phyloP scores from a whole-genome alignment of 2,113 vertebrate genomes.

The Rhagologus leucostigma region DNA sequence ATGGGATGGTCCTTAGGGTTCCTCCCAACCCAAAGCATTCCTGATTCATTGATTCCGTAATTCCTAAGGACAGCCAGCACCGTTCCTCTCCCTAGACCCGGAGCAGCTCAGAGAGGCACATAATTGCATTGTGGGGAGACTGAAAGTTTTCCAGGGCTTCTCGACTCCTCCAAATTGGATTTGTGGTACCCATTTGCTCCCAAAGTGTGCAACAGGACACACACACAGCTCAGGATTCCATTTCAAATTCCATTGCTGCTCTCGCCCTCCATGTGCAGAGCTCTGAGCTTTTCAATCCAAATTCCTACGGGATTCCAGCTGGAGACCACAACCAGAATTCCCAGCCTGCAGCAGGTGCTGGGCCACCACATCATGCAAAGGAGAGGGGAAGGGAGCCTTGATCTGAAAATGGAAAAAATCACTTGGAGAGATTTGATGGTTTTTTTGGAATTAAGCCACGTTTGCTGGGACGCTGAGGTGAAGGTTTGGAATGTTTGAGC shows the following conservation, averaged over 20 bases:
- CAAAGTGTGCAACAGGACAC: not conserved
- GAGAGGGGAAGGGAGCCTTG: not conserved
- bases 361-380: not conserved
- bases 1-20: too few relatives aligned
- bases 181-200: not conserved
- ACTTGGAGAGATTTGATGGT: not conserved
- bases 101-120: not conserved
- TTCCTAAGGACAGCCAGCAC: not conserved
- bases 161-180: not conserved
- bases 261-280: not conserved
- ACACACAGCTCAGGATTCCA: not conserved
- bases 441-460: not conserved
- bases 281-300: not conserved
- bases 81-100: rapidly evolving
- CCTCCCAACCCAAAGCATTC: not conserved
- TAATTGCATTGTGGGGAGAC: not conserved
- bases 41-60: not conserved
- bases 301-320: not conserved
- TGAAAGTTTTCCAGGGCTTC: not conserved
- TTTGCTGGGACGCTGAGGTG: not conserved
- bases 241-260: not conserved
- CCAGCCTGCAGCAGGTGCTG: not conserved
- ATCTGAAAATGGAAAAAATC: not conserved
- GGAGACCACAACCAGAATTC: not conserved
- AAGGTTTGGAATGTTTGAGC: not conserved